These are phyloP conservation scores for Pedicia rivosa DNA, from an alignment of 2,888 invertebrate species.

Conservation along the genomic window DNA sequence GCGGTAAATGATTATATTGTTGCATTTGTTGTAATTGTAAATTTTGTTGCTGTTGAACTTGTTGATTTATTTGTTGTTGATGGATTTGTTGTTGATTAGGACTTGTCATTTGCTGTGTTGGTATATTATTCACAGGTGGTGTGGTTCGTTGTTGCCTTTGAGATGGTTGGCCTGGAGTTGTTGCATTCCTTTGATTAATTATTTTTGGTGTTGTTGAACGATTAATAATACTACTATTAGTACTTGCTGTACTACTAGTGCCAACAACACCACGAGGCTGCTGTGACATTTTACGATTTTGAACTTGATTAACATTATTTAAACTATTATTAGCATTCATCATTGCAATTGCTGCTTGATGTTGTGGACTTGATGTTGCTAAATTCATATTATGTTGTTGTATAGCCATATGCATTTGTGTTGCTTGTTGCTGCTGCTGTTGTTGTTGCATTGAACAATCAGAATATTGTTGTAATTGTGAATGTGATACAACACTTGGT, in stretches of 20 bases:
- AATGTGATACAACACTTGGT: conserved; percentile 37
- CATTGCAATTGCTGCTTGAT: conserved; percentile 12
- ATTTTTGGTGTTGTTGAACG: conserved; percentile 28
- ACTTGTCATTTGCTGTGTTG: conserved; percentile 19
- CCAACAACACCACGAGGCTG: conserved; percentile 6
- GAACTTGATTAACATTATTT: conserved; percentile 20
- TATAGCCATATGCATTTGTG: conserved; percentile 33
- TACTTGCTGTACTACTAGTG: conserved; percentile 14
- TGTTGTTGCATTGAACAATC: conserved; percentile 41
- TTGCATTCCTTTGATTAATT: conserved; percentile 17
- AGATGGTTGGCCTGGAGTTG: conserved; percentile 18
- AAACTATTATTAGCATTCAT: not conserved
- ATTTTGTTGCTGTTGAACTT: conserved; percentile 19
- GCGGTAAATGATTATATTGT: conserved; percentile 17
- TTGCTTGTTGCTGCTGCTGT: conserved; percentile 36
- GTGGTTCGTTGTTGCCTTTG: conserved; percentile 24
- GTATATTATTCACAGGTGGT: conserved; percentile 25
- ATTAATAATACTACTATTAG: conserved; percentile 18
- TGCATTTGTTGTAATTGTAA: conserved; percentile 26
- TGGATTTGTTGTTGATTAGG: conserved; percentile 21
- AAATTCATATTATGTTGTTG: conserved; percentile 25
- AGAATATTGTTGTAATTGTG: conserved; percentile 27
- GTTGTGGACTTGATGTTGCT: conserved; percentile 31
- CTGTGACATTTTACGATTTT: conserved; percentile 25
- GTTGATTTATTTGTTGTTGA: conserved; percentile 16